A percentile compares a stretch with the other conserved stretches of the same genome.
These are phyloP conservation scores for Gastrophysa polygoni DNA, from an alignment of 2,888 invertebrate genomes.

Conservation along the genomic window DNA sequence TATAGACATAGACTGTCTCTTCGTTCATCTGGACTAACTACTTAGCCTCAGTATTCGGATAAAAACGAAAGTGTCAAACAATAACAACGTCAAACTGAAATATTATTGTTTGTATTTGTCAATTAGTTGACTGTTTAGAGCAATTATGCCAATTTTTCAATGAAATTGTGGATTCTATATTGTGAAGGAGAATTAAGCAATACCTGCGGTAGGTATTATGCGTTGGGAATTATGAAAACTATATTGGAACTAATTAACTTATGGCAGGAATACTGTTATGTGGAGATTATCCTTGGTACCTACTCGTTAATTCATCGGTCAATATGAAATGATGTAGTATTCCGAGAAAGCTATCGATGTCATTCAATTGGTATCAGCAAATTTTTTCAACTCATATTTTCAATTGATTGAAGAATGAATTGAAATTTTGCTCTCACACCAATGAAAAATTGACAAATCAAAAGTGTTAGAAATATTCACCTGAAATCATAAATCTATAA, in stretches of 20 bases:
- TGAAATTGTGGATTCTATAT: background rate
- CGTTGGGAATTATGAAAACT: background rate
- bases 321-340: background rate
- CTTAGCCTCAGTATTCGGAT: too few relatives aligned
- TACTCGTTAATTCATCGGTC: background rate
- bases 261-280: background rate
- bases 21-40: too few relatives aligned
- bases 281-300: background rate
- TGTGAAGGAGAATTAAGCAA: too few relatives aligned
- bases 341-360: background rate
- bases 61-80: too few relatives aligned
- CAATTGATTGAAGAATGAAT: too few relatives aligned
- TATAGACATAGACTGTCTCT: too few relatives aligned
- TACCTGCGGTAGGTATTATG: too few relatives aligned
- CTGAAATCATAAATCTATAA: too few relatives aligned
- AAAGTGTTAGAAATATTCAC: too few relatives aligned
- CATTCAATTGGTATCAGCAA: background rate
- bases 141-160: background rate
- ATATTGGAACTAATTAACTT: background rate
- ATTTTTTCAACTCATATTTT: background rate
- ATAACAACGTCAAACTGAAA: background rate
- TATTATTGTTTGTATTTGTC: background rate
- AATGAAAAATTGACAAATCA: too few relatives aligned
- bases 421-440: too few relatives aligned
- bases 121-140: background rate